Percentiles rank a stretch among this genome's conserved stretches.
phyloP scores from a whole-genome alignment of 2,797 vertebrate species.

The Peromyscus eremicus region DNA sequence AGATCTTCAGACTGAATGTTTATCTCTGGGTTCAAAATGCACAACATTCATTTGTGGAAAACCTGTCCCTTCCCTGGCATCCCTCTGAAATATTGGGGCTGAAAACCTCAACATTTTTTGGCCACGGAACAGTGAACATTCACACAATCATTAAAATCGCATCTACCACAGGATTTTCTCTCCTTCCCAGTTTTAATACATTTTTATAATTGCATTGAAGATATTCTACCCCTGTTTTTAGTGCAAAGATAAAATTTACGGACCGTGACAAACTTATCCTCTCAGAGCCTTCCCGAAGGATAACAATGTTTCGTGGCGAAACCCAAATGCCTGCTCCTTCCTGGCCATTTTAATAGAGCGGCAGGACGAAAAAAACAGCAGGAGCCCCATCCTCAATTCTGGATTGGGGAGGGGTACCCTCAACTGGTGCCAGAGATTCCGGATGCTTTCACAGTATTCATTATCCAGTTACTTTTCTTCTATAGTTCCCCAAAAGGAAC shows the following conservation, averaged over 20 bases:
- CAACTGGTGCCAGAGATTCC: background rate
- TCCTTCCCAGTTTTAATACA: constrained; percentile 90
- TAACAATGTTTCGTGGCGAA: constrained; percentile 85
- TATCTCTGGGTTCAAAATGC: constrained; percentile 26
- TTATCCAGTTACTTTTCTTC: background rate
- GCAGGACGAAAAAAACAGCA: background rate
- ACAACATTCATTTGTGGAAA: background rate
- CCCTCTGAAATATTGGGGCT: constrained; percentile 52
- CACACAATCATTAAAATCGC: constrained; percentile 90
- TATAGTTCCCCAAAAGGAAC: background rate
- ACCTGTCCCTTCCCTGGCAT: background rate
- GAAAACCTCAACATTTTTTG: constrained; percentile 69
- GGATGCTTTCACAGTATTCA: background rate
- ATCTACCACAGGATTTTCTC: constrained; percentile 89
- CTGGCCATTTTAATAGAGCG: background rate
- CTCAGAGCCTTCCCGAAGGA: constrained; percentile 88
- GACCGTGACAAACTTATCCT: constrained; percentile 88
- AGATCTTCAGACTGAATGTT: background rate
- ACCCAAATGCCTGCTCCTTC: constrained; percentile 30
- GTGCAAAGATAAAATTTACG: constrained; percentile 91
- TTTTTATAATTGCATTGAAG: constrained; percentile 91
- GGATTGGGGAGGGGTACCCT: background rate
- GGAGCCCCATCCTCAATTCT: background rate
- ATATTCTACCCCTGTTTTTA: constrained; percentile 92
- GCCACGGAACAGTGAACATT: constrained; percentile 89